These are phyloP conservation scores for Sylvicola fuscatus DNA, from an alignment of 2,888 invertebrate species.

Conservation along the genomic window DNA sequence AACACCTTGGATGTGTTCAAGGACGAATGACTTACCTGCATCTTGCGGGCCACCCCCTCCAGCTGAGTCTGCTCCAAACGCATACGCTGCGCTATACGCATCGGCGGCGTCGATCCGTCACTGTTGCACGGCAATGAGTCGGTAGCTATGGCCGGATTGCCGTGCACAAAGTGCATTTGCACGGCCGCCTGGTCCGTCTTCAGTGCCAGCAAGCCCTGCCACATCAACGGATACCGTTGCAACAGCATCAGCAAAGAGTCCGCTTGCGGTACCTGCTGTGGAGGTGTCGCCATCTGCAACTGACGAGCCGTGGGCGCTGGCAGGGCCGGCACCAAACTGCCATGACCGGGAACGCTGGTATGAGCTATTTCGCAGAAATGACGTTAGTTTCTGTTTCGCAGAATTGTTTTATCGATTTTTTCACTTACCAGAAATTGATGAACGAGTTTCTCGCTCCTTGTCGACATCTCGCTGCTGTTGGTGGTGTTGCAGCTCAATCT, in stretches of 20 bases:
- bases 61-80: slow-evolving; percentile 87
- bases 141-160: slow-evolving; percentile 74
- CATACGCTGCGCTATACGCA: slow-evolving; percentile 95
- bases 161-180: slow-evolving; percentile 97
- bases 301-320: slow-evolving; percentile 12
- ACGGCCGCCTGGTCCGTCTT: slow-evolving; percentile 96
- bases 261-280: slow-evolving; percentile 63
- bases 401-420: too few species aligned
- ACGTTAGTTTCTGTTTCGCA: too few species aligned
- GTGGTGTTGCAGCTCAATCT: slow-evolving; percentile 18
- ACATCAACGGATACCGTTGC: slow-evolving; percentile 89
- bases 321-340: slow-evolving; percentile 16
- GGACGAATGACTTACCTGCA: slow-evolving; percentile 55
- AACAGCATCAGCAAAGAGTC: slow-evolving; percentile 64
- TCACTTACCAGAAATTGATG: slow-evolving; percentile 12
- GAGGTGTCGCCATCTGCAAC: slow-evolving; percentile 26
- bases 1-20: too few species aligned
- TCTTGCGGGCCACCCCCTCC: slow-evolving; percentile 88
- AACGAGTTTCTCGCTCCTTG: slow-evolving; percentile 6
- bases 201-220: slow-evolving; percentile 87
- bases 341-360: slow-evolving; percentile 12
- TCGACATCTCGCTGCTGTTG: slow-evolving; percentile 19
- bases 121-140: slow-evolving; percentile 70
- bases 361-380: slow-evolving; percentile 9
- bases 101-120: slow-evolving; percentile 64